Evolutionary conservation across 1,140 invertebrate species (phyloP).

Genomic region (Conus betulinus): DNA sequence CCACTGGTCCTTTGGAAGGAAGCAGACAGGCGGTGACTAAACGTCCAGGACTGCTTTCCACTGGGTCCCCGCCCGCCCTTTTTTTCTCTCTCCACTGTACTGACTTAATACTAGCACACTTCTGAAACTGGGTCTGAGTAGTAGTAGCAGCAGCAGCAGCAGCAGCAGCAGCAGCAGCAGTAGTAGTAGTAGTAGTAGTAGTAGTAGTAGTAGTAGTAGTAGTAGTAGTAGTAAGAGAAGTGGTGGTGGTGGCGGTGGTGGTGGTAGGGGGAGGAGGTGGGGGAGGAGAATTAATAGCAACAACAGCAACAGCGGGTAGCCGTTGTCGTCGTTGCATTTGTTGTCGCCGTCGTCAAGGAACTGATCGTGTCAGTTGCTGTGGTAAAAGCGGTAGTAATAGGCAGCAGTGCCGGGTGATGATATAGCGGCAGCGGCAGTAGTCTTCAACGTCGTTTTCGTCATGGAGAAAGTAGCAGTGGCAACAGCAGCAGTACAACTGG

Average conservation of each 20-base stretch:
- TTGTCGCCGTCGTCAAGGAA: background rate
- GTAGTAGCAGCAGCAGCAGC: background rate
- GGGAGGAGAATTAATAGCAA: background rate
- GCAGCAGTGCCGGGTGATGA: background rate
- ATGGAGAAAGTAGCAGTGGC: too few species aligned
- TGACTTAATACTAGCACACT: background rate
- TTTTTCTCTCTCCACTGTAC: too few species aligned
- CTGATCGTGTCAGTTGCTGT: background rate
- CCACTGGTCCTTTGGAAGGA: too few species aligned
- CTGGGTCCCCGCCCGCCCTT: too few species aligned
- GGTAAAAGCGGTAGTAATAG: background rate
- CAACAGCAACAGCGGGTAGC: background rate
- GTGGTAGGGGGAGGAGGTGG: too few species aligned
- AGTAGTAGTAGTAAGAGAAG: too few species aligned
- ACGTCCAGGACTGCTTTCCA: too few species aligned
- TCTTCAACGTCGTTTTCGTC: too few species aligned
- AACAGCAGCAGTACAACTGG: too few species aligned
- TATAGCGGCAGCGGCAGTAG: background rate
- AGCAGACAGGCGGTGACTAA: too few species aligned
- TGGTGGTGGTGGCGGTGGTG: too few species aligned
- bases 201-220: too few species aligned
- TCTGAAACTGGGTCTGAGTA: background rate
- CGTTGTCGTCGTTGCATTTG: background rate
- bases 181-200: constrained; percentile 11
- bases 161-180: background rate